phyloP scores from a whole-genome alignment of 2,888 invertebrate species.

The Catotricha subobsoleta region DNA sequence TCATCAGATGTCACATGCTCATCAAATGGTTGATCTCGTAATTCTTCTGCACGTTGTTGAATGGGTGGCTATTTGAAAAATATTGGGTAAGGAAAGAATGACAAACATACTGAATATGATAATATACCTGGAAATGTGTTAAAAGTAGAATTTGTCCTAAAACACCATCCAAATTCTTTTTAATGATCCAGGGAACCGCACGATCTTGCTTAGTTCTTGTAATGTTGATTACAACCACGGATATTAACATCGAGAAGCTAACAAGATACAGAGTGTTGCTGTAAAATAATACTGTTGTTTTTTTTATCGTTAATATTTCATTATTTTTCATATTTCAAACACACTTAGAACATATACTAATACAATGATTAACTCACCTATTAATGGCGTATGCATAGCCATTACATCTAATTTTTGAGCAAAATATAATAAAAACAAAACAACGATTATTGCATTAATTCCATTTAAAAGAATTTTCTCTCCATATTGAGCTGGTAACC shows the following conservation, averaged over 20 bases:
- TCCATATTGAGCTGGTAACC: conserved; percentile 46
- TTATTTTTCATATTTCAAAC: neutral
- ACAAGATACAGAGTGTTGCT: conserved; percentile 33
- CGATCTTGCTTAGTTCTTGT: conserved; percentile 28
- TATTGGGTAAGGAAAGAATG: too few species aligned
- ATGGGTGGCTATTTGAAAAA: conserved; percentile 1
- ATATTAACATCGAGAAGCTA: conserved; percentile 34
- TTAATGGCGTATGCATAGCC: conserved; percentile 30
- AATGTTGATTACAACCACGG: conserved; percentile 36
- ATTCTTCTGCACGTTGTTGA: conserved; percentile 22
- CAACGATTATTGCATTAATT: conserved; percentile 38
- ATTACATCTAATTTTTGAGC: conserved; percentile 34
- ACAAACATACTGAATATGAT: neutral
- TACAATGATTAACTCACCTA: conserved; percentile 21
- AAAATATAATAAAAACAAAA: conserved; percentile 44
- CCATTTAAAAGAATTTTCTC: conserved; percentile 45
- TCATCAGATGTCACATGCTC: conserved; percentile 25
- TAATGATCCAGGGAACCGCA: conserved; percentile 29
- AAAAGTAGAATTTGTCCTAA: conserved; percentile 13
- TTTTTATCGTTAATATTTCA: neutral
- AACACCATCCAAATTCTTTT: conserved; percentile 20
- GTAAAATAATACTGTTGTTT: conserved; percentile 34
- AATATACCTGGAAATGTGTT: conserved; percentile 21
- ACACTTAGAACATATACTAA: neutral
- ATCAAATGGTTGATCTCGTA: conserved; percentile 29